Conservation (phyloP, 2,888 invertebrate genomes). For the Cataglyphis altisquamis region DNA sequence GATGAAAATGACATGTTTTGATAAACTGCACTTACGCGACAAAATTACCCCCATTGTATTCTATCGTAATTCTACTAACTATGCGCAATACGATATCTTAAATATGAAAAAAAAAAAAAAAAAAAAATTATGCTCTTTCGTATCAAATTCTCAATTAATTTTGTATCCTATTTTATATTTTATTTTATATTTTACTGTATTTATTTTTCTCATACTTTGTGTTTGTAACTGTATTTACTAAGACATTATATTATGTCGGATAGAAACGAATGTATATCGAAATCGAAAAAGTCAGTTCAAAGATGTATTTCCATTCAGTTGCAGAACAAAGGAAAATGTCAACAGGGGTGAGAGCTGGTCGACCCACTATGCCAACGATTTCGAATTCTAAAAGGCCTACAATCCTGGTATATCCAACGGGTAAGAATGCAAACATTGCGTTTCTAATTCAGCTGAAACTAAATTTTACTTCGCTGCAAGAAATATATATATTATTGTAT, state of each 20-base stretch:
- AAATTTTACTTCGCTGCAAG: neutral
- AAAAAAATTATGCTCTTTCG: too few species aligned
- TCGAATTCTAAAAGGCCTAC: conserved; percentile 91
- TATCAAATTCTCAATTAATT: conserved; percentile 1
- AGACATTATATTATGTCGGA: neutral
- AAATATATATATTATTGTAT: neutral
- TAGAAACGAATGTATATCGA: neutral
- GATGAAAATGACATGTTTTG: conserved; percentile 1
- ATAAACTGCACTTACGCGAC: neutral
- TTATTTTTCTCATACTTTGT: neutral
- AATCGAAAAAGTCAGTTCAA: conserved; percentile 6
- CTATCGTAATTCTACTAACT: neutral
- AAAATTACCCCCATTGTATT: too few species aligned
- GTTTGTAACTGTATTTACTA: neutral
- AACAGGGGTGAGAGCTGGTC: conserved; percentile 80
- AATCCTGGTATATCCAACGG: conserved; percentile 91
- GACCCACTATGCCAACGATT: conserved; percentile 84
- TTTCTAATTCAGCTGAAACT: neutral
- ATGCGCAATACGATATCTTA: neutral
- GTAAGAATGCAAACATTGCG: conserved; percentile 86
- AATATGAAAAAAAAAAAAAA: neutral
- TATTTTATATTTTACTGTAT: neutral
- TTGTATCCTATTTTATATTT: neutral
- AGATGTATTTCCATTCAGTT: conserved; percentile 57
- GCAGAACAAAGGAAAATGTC: conserved; percentile 70